A percentile compares a stretch with the other conserved stretches of the same genome.
phyloP scores from a whole-genome alignment of 2,113 vertebrate genomes.

The Phyllopteryx taeniolatus region DNA sequence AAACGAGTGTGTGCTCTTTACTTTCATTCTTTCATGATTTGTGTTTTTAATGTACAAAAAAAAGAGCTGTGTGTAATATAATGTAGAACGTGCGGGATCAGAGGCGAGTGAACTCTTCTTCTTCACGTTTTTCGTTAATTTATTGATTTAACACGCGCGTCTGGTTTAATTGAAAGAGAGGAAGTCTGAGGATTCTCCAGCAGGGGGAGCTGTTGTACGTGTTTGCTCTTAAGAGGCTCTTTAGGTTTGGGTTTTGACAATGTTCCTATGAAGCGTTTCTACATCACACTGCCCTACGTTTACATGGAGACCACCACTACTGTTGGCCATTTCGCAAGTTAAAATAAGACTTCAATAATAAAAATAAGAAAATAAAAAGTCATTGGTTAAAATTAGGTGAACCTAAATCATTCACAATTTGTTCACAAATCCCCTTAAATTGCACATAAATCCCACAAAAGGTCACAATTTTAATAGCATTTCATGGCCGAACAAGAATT shows the following conservation, averaged over 20 bases:
- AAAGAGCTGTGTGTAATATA: background rate
- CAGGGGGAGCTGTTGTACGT: background rate
- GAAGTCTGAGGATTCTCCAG: background rate
- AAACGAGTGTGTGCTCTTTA: background rate
- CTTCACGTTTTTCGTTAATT: background rate
- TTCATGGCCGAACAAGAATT: background rate
- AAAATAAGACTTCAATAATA: too few relatives aligned
- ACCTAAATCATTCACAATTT: too few relatives aligned
- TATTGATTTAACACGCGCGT: background rate
- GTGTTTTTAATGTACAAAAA: background rate
- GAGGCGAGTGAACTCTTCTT: background rate
- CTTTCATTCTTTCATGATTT: background rate
- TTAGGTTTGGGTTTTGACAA: background rate
- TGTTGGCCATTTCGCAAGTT: background rate
- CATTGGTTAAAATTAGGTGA: too few relatives aligned
- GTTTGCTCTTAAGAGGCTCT: background rate
- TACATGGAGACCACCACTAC: background rate
- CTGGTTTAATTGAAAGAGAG: background rate
- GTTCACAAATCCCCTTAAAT: too few relatives aligned
- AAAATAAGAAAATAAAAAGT: background rate
- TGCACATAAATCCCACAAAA: too few relatives aligned
- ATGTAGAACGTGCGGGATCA: background rate
- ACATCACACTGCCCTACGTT: background rate
- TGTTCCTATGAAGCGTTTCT: background rate
- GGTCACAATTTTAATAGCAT: too few relatives aligned